phyloP scores from a whole-genome alignment of 2,113 vertebrate genomes.

The Anser brachyrhynchus region DNA sequence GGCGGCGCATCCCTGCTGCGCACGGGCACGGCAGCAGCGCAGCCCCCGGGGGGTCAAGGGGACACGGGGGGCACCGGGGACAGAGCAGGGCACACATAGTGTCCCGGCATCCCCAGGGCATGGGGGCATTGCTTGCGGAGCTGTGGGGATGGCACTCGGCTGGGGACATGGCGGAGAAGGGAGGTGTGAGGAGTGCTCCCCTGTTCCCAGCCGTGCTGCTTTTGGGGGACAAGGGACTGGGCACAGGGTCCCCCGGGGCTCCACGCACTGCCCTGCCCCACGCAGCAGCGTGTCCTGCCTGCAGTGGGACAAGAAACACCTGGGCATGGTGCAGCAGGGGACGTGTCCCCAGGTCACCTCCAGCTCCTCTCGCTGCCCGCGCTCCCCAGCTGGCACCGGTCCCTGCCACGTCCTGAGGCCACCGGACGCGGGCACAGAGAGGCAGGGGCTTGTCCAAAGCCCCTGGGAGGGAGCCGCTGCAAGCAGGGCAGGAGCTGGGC shows the following conservation, averaged over 20 bases:
- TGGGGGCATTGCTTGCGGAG: no score
- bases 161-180: no score
- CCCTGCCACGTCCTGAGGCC: background rate
- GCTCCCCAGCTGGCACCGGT: background rate
- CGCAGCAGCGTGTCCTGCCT: background rate
- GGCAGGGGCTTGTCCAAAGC: background rate
- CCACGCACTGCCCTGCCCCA: background rate
- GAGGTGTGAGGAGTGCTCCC: no score
- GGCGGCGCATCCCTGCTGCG: constrained; percentile 3
- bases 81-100: background rate
- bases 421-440: background rate
- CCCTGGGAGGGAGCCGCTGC: background rate
- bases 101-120: background rate
- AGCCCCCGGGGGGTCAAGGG: background rate
- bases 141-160: no score
- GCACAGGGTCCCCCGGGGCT: background rate
- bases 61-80: background rate
- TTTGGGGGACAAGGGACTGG: background rate
- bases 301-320: background rate
- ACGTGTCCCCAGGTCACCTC: background rate
- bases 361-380: background rate
- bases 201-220: background rate
- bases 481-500: background rate
- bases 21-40: background rate
- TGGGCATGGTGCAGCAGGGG: background rate